phyloP scores from a whole-genome alignment of 64 coral and sea anemone species.

The Montipora foliosa region DNA sequence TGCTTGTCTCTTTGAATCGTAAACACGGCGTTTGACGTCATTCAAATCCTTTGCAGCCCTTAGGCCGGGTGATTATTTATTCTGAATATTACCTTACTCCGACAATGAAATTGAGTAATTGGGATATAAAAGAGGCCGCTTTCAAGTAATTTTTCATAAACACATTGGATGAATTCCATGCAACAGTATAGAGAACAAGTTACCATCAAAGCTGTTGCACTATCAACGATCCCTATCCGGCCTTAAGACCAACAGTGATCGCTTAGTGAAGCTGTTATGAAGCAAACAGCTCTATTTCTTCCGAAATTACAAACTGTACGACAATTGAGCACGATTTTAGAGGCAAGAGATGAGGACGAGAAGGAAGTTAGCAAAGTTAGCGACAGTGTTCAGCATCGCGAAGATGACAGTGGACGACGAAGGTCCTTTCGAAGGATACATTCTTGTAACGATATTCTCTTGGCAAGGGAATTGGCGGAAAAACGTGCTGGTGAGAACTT shows the following conservation, averaged over 20 bases:
- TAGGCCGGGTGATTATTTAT: constrained; percentile 10
- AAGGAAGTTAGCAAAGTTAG: neutral
- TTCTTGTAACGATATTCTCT: neutral
- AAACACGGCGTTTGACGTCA: neutral
- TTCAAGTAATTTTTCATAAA: neutral
- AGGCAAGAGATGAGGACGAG: constrained; percentile 14
- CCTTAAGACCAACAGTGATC: neutral
- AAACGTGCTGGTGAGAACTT: neutral
- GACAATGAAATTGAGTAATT: neutral
- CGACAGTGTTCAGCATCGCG: neutral
- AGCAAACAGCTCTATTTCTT: constrained; percentile 7
- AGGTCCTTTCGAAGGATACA: constrained; percentile 6
- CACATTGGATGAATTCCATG: neutral
- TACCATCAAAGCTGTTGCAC: no score
- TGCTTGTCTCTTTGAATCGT: neutral
- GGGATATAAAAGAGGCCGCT: constrained; percentile 1
- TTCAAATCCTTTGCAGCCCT: neutral
- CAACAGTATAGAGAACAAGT: neutral
- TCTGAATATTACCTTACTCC: neutral
- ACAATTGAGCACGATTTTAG: constrained; percentile 37
- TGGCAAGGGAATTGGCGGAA: neutral
- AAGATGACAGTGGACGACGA: neutral
- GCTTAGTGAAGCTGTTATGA: neutral
- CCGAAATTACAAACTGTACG: constrained; percentile 21
- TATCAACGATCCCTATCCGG: no score